Evolutionary conservation across 2,113 vertebrate genomes (phyloP), one percentile per base, ranked within the genome.

Genomic region (Cnemophilus loriae): DNA sequence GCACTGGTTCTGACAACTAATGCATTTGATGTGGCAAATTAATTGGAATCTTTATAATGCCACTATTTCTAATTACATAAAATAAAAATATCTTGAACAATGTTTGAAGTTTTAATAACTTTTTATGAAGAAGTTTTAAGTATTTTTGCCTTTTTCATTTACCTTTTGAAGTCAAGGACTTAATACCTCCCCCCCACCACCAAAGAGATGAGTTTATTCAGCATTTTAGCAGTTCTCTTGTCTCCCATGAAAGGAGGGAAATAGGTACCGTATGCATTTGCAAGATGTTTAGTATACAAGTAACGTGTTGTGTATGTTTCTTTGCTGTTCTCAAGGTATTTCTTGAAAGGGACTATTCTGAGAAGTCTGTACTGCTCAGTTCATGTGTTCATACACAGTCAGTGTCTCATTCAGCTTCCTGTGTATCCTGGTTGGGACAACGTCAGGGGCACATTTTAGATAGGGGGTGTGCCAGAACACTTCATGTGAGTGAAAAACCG

Each of bases 151-250:
- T 61, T 84, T 70, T 78, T 41, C 0, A 33, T 52, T 79, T 82
- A 52, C n/a, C 9, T 61, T 87, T 87, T 71, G 22, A 79, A 71
- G 16, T 35, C 16, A 84, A 80, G 10, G 39, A 70, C 10, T 75
- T 78, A 47, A 24, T 84, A 50, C 44, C 11, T 4, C 6, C 11
- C 2, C 6, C 6, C 3, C 0, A n/a, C 1, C 18, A 7, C 21
- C 21, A 10, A 27, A 63, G 28, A 42, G 4, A 56, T 18, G 19
- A 47, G 10, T 5, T 78, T 59, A 44, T 55, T 42, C 24, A 61
- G 39, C 16, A 56, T 55, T 80, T 70, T 4, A 49, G 26, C 18
- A 39, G 28, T 80, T 88, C 21, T 57, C 9, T 79, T 59, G 22
- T 41, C 18, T 23, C 15, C 24, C 3, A 0, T 37, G 16, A 75